These are phyloP conservation scores for Trichechus manatus DNA, from an alignment of 2,113 vertebrate genomes.

Conservation along the genomic window DNA sequence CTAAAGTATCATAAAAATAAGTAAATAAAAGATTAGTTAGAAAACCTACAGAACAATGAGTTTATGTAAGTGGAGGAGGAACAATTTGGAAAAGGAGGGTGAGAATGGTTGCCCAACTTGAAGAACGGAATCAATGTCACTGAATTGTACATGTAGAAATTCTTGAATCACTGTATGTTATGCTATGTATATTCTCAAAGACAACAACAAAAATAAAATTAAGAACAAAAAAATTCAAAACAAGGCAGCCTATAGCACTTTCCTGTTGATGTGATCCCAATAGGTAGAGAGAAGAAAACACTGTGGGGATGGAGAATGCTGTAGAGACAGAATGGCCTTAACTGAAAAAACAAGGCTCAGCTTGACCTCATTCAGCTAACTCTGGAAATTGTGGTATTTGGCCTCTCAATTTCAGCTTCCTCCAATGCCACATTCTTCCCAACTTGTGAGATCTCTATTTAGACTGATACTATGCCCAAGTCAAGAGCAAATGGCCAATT, in stretches of 20 bases:
- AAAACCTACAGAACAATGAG: too few relatives aligned
- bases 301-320: not conserved
- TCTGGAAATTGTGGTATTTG: not conserved
- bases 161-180: too few relatives aligned
- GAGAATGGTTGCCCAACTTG: too few relatives aligned
- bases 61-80: too few relatives aligned
- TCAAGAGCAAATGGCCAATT: not conserved
- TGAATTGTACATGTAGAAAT: too few relatives aligned
- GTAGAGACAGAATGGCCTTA: not conserved
- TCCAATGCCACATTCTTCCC: not conserved
- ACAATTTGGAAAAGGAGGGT: too few relatives aligned
- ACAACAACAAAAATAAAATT: too few relatives aligned
- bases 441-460: not conserved
- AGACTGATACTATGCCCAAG: not conserved
- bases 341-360: not conserved
- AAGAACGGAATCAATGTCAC: too few relatives aligned
- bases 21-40: too few relatives aligned
- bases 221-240: not conserved
- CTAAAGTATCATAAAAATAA: too few relatives aligned
- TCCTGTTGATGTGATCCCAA: not conserved
- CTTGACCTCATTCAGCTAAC: too few relatives aligned
- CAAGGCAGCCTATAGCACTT: not conserved
- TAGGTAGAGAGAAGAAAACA: not conserved
- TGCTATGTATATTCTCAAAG: too few relatives aligned
- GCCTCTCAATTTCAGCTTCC: not conserved